Evolutionary conservation across 2,113 vertebrate genomes (phyloP).

Genomic region (Coregonus clupeaformis): DNA sequence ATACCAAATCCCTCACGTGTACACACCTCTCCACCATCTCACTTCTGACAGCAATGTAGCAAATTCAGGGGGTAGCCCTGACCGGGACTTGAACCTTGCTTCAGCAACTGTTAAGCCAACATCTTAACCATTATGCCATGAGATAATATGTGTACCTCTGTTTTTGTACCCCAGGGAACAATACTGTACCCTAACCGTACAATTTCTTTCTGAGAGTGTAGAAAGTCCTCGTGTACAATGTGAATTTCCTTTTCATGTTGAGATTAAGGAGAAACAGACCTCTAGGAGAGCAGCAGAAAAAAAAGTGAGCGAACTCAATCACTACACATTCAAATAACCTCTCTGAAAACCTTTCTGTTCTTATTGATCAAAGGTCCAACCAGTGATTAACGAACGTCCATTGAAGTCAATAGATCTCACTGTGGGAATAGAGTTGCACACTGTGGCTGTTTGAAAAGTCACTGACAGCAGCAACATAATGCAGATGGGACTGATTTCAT

Average conservation of each 20-base stretch:
- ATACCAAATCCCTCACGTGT: no score
- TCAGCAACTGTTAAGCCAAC: no score
- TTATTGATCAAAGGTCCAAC: constrained; percentile 46
- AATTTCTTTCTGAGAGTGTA: background rate
- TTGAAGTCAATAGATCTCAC: constrained; percentile 32
- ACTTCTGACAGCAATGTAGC: no score
- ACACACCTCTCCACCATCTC: no score
- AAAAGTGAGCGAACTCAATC: background rate
- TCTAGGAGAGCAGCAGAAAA: background rate
- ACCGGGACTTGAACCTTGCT: no score
- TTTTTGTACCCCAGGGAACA: no score
- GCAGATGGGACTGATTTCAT: constrained; percentile 29
- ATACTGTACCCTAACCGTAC: no score
- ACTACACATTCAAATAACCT: constrained; percentile 12
- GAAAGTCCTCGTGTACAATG: background rate
- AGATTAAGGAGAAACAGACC: background rate
- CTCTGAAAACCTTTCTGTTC: constrained; percentile 44
- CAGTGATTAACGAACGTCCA: constrained; percentile 31
- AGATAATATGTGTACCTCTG: no score
- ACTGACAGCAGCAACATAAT: constrained; percentile 29
- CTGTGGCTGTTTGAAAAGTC: constrained; percentile 27
- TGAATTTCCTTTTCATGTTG: background rate
- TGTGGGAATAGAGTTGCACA: constrained; percentile 15
- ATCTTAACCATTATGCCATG: no score
- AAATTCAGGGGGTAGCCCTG: no score